These are phyloP conservation scores for Anastrepha ludens DNA, from an alignment of 1,140 invertebrate genomes.

Conservation along the genomic window DNA sequence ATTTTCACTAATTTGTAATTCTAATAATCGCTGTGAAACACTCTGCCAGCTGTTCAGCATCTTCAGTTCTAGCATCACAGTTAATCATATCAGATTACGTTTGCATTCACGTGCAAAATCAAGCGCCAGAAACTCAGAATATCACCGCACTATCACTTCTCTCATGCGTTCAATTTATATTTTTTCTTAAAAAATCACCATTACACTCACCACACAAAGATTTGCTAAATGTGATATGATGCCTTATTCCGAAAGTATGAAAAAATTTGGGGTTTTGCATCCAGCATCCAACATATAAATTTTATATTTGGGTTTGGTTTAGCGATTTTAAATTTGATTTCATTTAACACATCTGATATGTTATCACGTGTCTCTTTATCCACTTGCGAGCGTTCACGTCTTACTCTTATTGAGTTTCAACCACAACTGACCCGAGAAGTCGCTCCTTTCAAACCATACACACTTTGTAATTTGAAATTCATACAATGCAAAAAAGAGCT, in stretches of 20 bases:
- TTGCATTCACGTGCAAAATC: neutral
- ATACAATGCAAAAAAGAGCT: neutral
- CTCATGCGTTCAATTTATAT: neutral
- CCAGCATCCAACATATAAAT: no score
- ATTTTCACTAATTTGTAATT: no score
- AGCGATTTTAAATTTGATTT: neutral
- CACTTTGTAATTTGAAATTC: neutral
- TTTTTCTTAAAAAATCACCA: neutral
- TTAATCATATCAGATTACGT: neutral
- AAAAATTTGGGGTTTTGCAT: no score
- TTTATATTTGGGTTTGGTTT: no score
- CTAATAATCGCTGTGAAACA: neutral
- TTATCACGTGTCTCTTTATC: neutral
- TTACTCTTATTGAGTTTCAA: slow-evolving; percentile 35
- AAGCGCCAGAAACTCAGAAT: neutral
- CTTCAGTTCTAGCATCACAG: neutral
- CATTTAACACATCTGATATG: neutral
- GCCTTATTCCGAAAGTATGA: no score
- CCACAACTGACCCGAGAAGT: neutral
- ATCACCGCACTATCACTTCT: neutral
- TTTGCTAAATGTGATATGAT: no score
- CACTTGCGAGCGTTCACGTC: neutral
- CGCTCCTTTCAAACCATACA: slow-evolving; percentile 8
- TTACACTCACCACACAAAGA: neutral
- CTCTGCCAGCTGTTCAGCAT: neutral